Base-by-base conservation (phyloP, 2,888 invertebrate species). In the Temnothorax unifasciatus region DNA sequence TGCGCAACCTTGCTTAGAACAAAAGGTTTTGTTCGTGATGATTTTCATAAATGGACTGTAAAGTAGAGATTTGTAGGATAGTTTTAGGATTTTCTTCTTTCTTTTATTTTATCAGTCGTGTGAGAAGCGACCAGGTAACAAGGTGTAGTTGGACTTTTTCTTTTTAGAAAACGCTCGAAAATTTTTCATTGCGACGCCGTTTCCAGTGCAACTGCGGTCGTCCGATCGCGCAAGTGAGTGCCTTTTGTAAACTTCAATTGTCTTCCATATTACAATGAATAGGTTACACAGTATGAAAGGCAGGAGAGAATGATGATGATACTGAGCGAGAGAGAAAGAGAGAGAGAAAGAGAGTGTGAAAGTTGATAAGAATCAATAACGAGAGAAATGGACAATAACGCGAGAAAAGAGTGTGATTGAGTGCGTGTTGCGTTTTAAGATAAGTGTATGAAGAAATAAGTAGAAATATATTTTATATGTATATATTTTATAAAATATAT, bases 301-400 rank as follows among this genome's bases (percentile, higher is more conserved):
- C 38, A 57, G 2, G 75, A 83, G 64, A 63, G 71, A 59, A 74
- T 77, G 82, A 83, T 13, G 13, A 50, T 82, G 44, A 47, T 59
- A 21, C 9, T 52, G 8, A 34, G 41, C 21, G n/a, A 44, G 8
- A 34, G 41, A 47, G n/a, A 52, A 29, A 54, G 6, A 61, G 15
- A 25, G 68, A 63, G 29, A 41, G 79, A 59, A 29, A 34, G 76
- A 21, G 25, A 63, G 44, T 50, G 59, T 4, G 15, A 47, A n/a
- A n/a, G 44, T 41, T 73, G 18, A 82, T 82, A 81, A 63, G 25
- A 50, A 61, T 25, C 41, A 44, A 86, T 88, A 87, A 89, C 85
- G 85, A 88, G 84, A 79, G 87, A 86, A 89, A 6, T 34, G 34
- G 34, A 34, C 34, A 34, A 6, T 34, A 34, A 34, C 1, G 34